Evolutionary conservation across 2,113 vertebrate species (phyloP), one percentile per base, ranked within the genome.

Genomic region (Gallinago paraguaiae): DNA sequence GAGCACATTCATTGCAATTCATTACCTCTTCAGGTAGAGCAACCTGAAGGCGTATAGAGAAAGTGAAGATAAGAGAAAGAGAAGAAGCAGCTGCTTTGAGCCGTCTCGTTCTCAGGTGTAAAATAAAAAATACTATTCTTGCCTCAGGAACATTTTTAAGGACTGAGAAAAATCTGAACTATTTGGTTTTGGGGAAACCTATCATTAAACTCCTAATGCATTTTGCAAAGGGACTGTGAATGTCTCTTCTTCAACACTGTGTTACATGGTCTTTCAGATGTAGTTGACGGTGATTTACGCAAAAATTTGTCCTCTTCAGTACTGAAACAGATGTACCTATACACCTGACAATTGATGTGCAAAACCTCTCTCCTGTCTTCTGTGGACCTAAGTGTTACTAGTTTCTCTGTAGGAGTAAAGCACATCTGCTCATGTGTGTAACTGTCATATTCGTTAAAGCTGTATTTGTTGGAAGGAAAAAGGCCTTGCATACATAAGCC

Each of bases 1-100:
- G 39, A 97, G 45, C 61, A 85, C 61, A 61, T 93, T 72, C 51
- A 82, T 96, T 88, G 68, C 27, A n/a, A 92, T n/a, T n/a, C n/a
- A n/a, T n/a, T n/a, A n/a, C n/a, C n/a, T n/a, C n/a, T n/a, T n/a
- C n/a, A n/a, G n/a, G n/a, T n/a, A n/a, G 93, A 57, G 46, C 79
- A 79, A 41, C 65, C 71, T 65, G 54, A 75, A 92, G 56, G 68
- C 53, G 11, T 50, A 27, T 6, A 70, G 57, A 27, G 5, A 71
- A 61, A 86, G 17, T 33, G 41, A 74, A 83, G 51, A 74, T 68
- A 61, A 83, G 20, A 86, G 50, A 88, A 87, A 46, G 24, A 75
- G 78, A 60, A 79, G 65, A 23, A 93, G 61, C 60, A 56, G 7
- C 72, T 92, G 60, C 70, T 83, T 72, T 6, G 54, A 93, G 71